Conservation (phyloP, 35 echinoderm and acorn worm genomes). For the Acanthaster planci region DNA sequence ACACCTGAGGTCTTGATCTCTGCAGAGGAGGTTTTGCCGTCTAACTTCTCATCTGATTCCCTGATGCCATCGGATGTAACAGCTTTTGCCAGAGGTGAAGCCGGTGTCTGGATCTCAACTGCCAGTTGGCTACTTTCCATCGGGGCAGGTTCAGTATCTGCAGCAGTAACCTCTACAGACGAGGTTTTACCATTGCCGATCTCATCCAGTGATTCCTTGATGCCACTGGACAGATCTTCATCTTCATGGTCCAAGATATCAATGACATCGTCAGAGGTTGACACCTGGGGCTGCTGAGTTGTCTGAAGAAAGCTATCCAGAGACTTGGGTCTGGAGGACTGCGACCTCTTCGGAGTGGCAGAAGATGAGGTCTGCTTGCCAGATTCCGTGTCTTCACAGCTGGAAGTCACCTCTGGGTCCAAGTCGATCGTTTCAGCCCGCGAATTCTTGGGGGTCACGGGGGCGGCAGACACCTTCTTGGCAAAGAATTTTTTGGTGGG, state of each 20-base stretch:
- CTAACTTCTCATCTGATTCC: too few relatives aligned
- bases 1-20: neutral
- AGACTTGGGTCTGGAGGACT: slow-evolving; percentile 35
- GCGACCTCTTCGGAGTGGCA: slow-evolving; percentile 39
- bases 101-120: too few relatives aligned
- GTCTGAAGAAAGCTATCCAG: slow-evolving; percentile 77
- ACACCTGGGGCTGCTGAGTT: slow-evolving; percentile 74
- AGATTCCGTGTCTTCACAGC: slow-evolving; percentile 30
- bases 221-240: neutral
- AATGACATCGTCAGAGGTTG: slow-evolving; percentile 61
- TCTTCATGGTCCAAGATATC: slow-evolving; percentile 49
- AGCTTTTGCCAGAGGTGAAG: too few relatives aligned
- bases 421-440: neutral
- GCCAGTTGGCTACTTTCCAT: too few relatives aligned
- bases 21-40: too few relatives aligned
- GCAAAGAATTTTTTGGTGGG: neutral
- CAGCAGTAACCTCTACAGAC: neutral
- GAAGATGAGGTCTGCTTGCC: neutral
- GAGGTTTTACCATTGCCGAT: neutral
- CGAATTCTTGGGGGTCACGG: neutral
- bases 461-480: neutral
- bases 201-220: too few relatives aligned
- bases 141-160: too few relatives aligned
- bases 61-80: too few relatives aligned
- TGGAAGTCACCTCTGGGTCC: slow-evolving; percentile 55